Base-by-base conservation (phyloP, 2,113 vertebrate genomes). In the Anas platyrhynchos region DNA sequence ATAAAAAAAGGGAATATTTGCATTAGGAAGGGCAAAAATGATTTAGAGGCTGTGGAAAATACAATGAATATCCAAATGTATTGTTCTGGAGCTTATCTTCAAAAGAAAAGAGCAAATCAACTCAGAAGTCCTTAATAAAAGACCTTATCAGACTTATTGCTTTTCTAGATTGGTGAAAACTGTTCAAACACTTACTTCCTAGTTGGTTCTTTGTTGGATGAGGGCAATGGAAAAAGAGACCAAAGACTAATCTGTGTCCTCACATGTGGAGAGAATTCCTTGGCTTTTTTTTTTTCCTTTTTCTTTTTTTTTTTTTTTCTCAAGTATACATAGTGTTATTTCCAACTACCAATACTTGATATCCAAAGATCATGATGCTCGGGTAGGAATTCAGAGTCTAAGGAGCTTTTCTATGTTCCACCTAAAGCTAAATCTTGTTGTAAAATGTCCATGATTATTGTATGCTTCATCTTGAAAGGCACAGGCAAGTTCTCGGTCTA, bases 81-180 rank as follows among this genome's bases (percentile, higher is more conserved):
- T 94, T 97, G 63, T 96, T 95, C 61, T 79, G 1, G 77, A 86
- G 63, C 94, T 98, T 97, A 97, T 97, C 97, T 97, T 97, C 92
- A 96, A 96, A 97, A 85, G 67, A 97, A 96, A 97, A 86, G 67
- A 91, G 82, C 91, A 96, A 93, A 95, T 96, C 95, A 94, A 56
- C 95, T 97, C 77, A 92, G 41, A 95, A 97, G 46, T 71, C 72
- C 46, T 96, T 93, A 96, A 97, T 92, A 97, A 96, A 95, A 74
- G 83, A 65, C 77, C 76, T 97, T 98, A 97, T 97, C 96, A 89
- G 93, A 55, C 55, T 48, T 48, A 48, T 21, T 21, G 46, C 46
- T 9, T 92, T 96, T 97, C 85, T 88, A 95, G 95, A 96, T 83
- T 93, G 59, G 22, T 86, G 77, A 85, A 95, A 59, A 59, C 9